Conservation (phyloP, 2,888 invertebrate species). For the Drepana falcataria region DNA sequence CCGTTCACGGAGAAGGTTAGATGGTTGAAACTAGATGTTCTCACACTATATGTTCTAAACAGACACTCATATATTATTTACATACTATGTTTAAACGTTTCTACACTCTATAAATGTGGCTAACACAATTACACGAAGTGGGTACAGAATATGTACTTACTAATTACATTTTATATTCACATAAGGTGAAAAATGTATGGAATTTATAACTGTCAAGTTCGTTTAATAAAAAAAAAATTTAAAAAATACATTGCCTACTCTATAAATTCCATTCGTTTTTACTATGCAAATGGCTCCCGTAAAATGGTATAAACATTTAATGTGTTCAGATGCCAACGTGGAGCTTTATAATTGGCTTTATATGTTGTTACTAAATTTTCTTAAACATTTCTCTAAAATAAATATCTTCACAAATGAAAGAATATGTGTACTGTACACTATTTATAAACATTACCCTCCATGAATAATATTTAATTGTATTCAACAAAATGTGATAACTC, state of each 20-base stretch:
- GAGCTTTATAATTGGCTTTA: slow-evolving; percentile 28
- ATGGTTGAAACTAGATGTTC: slow-evolving; percentile 65
- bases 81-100: slow-evolving; percentile 26
- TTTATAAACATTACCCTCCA: no score
- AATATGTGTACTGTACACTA: no score
- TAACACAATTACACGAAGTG: slow-evolving; percentile 46
- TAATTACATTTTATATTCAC: background rate
- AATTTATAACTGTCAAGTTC: background rate
- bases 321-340: background rate
- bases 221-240: no score
- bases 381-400: slow-evolving; percentile 1
- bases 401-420: no score
- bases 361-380: slow-evolving; percentile 38
- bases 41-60: slow-evolving; percentile 58
- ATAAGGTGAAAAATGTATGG: slow-evolving; percentile 1
- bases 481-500: slow-evolving; percentile 31
- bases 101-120: slow-evolving; percentile 52
- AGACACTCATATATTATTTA: slow-evolving; percentile 26
- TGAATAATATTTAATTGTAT: background rate
- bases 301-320: slow-evolving; percentile 6
- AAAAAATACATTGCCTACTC: background rate
- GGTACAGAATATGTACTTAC: slow-evolving; percentile 6
- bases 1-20: slow-evolving; percentile 91
- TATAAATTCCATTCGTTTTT: background rate
- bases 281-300: background rate